A percentile compares a stretch with the other conserved stretches of the same genome.
Conservation (phyloP, 2,113 vertebrate species). For the Acrocephalus arundinaceus region DNA sequence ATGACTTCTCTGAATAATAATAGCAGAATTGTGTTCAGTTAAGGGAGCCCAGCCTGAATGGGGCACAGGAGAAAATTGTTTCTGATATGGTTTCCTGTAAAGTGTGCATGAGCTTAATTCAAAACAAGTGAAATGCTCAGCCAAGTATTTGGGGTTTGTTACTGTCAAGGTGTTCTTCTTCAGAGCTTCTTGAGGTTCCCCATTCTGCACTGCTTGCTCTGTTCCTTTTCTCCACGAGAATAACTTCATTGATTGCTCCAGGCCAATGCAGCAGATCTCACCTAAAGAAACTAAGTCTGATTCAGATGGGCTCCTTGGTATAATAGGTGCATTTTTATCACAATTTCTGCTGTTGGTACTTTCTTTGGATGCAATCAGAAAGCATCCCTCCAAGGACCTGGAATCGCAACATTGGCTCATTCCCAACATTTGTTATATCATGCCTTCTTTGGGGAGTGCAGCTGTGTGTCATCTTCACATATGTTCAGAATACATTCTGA, state of each 20-base stretch:
- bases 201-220: background rate
- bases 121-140: background rate
- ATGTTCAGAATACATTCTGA: background rate
- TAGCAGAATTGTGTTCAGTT: background rate
- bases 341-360: background rate
- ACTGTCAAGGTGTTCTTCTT: background rate
- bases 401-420: background rate
- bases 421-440: background rate
- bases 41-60: background rate
- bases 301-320: background rate
- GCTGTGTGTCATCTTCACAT: background rate
- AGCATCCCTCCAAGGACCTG: conserved; percentile 17
- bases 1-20: background rate
- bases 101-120: background rate
- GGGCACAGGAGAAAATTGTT: background rate
- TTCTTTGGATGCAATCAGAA: background rate
- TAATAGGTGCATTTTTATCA: background rate
- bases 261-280: background rate
- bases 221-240: background rate
- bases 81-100: background rate
- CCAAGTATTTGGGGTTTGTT: background rate
- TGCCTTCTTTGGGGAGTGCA: background rate
- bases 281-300: background rate
- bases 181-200: background rate
- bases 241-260: background rate